Evolutionary conservation across 2,888 invertebrate genomes (phyloP).

Genomic region (Rhabditoides inermis): DNA sequence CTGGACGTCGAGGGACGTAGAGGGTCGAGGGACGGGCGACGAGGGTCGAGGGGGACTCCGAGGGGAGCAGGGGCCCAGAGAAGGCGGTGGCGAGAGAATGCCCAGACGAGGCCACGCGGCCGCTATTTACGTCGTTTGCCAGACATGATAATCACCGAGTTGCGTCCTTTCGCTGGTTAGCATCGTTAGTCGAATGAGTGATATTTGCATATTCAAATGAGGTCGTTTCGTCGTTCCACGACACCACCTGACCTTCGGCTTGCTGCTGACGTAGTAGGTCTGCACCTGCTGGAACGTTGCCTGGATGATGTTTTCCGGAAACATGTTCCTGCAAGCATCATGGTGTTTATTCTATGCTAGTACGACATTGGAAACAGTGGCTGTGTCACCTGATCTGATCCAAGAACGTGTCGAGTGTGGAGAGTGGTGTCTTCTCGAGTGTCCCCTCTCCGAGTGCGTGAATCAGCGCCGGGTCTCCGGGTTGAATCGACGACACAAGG

Average conservation of each 20-base stretch:
- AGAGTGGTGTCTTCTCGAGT: constrained; percentile 49
- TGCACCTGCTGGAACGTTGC: constrained; percentile 58
- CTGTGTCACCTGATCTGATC: constrained; percentile 71
- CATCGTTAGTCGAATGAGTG: too few relatives aligned
- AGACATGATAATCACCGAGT: too few relatives aligned
- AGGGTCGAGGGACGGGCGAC: too few relatives aligned
- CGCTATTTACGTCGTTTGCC: too few relatives aligned
- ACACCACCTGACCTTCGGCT: constrained; percentile 10
- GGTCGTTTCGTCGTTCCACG: background rate
- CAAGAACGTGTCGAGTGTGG: constrained; percentile 70
- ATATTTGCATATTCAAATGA: too few relatives aligned
- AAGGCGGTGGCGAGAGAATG: too few relatives aligned
- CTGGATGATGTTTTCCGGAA: constrained; percentile 82
- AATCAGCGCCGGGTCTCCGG: constrained; percentile 59
- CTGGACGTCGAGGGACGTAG: too few relatives aligned
- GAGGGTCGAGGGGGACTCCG: too few relatives aligned
- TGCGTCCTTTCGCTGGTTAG: too few relatives aligned
- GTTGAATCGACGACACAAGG: constrained; percentile 63
- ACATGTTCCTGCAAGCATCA: constrained; percentile 67
- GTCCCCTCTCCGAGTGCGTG: constrained; percentile 44
- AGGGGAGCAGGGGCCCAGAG: too few relatives aligned
- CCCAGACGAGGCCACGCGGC: too few relatives aligned
- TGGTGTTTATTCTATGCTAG: background rate
- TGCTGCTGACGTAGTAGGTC: constrained; percentile 42
- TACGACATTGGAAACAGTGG: background rate